Evolutionary conservation across 2,113 vertebrate species (phyloP).

Genomic region (Cyanoramphus novaezelandiae): DNA sequence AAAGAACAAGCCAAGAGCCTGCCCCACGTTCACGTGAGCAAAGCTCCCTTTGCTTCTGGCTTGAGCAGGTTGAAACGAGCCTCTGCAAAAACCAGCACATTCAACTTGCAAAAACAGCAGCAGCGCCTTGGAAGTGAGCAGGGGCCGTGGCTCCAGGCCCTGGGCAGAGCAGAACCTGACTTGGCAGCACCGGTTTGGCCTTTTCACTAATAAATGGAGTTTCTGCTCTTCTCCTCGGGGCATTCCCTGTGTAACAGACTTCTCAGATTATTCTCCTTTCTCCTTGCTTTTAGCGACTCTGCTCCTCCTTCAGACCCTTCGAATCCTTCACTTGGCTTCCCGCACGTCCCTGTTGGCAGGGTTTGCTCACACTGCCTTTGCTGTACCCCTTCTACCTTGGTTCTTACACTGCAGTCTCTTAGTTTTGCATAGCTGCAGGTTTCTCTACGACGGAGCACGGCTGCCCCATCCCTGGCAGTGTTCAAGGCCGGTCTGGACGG

Average conservation of each 20-base stretch:
- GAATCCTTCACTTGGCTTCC: background rate
- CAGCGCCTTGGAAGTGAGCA: constrained; percentile 12
- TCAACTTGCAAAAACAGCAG: constrained; percentile 24
- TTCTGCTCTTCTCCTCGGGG: constrained; percentile 8
- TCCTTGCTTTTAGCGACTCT: constrained; percentile 1
- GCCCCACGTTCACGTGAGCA: background rate
- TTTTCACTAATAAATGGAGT: constrained; percentile 20
- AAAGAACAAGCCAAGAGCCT: background rate
- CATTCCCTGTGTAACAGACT: constrained; percentile 9
- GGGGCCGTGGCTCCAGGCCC: background rate
- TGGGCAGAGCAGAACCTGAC: background rate
- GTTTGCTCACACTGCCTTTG: background rate
- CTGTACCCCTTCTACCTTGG: background rate
- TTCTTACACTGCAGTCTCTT: background rate
- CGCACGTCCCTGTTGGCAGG: background rate
- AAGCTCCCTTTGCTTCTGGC: background rate
- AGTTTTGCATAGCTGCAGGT: background rate
- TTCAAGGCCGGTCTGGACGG: background rate
- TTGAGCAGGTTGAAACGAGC: background rate
- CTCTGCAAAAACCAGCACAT: constrained; percentile 9
- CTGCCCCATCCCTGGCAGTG: background rate
- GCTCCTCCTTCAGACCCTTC: background rate
- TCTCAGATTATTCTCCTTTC: background rate
- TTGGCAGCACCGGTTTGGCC: background rate
- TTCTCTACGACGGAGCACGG: background rate